A percentile compares a stretch with the other conserved stretches of the same genome.
These are phyloP conservation scores for Torymus texanus DNA, from an alignment of 2,888 invertebrate species.

Conservation along the genomic window DNA sequence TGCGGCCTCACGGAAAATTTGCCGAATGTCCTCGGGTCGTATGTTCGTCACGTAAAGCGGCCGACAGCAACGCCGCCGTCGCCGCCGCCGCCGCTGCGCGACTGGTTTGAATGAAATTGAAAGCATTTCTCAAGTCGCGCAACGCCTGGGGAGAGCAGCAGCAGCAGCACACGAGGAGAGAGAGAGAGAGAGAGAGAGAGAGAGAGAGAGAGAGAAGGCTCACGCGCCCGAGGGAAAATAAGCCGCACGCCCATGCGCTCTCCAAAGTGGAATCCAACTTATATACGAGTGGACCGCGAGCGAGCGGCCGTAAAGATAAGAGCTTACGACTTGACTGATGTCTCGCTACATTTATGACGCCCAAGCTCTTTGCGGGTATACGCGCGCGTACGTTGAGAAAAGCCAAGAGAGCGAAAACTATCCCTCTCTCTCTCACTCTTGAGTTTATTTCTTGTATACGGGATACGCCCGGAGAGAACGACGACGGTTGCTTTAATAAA, in stretches of 20 bases:
- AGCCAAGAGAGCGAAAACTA: neutral
- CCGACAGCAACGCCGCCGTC: slow-evolving; percentile 61
- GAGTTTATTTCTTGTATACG: neutral
- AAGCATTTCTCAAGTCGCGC: slow-evolving; percentile 70
- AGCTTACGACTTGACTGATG: slow-evolving; percentile 58
- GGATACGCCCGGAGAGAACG: neutral
- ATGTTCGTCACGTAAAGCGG: slow-evolving; percentile 72
- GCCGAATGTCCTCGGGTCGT: slow-evolving; percentile 64
- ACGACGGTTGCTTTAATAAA: slow-evolving; percentile 30
- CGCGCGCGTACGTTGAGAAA: slow-evolving; percentile 2
- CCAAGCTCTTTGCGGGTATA: slow-evolving; percentile 12
- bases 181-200: neutral
- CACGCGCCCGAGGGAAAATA: slow-evolving; percentile 43
- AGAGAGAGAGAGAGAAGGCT: neutral
- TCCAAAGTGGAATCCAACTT: slow-evolving; percentile 52
- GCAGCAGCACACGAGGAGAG: neutral
- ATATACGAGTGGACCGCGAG: slow-evolving; percentile 58
- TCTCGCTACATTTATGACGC: slow-evolving; percentile 58
- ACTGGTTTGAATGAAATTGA: slow-evolving; percentile 73
- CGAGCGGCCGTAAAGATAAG: slow-evolving; percentile 49
- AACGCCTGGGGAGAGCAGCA: slow-evolving; percentile 46
- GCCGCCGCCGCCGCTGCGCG: slow-evolving; percentile 34
- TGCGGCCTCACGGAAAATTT: slow-evolving; percentile 57
- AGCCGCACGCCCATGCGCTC: slow-evolving; percentile 23
- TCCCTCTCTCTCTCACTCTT: neutral